These are phyloP conservation scores for Lysiphlebus fabarum DNA, from an alignment of 1,140 invertebrate species.

Conservation along the genomic window DNA sequence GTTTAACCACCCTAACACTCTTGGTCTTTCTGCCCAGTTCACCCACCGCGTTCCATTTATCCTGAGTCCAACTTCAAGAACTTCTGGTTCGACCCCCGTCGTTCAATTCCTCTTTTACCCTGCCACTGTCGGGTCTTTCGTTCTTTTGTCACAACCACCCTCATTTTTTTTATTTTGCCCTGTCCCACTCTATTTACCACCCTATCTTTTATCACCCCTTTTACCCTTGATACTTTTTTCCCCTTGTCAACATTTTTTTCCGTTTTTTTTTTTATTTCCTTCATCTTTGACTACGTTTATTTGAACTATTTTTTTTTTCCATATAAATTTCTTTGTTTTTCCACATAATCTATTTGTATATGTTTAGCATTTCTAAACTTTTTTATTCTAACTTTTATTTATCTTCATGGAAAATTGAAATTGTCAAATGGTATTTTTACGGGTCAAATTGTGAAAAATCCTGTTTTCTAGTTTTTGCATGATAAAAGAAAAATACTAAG, in stretches of 20 bases:
- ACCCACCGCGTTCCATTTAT: slow-evolving; percentile 23
- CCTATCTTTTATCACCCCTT: slow-evolving; percentile 1
- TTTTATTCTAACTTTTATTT: background rate
- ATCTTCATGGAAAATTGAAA: background rate
- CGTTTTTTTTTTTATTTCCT: background rate
- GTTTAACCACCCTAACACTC: slow-evolving; percentile 2
- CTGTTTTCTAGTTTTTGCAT: background rate
- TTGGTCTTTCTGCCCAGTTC: background rate
- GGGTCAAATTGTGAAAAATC: background rate
- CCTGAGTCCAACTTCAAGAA: background rate
- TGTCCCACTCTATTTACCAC: slow-evolving; percentile 49
- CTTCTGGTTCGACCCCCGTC: slow-evolving; percentile 2
- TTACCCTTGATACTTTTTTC: background rate
- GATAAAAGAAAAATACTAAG: slow-evolving; percentile 1
- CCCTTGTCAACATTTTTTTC: background rate
- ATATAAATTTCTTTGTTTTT: too few relatives aligned
- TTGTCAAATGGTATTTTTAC: background rate
- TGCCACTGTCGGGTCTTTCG: slow-evolving; percentile 34
- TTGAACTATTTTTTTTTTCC: too few relatives aligned
- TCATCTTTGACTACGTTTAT: background rate
- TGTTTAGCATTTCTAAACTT: background rate
- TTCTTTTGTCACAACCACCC: slow-evolving; percentile 53
- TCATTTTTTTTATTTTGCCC: slow-evolving; percentile 40
- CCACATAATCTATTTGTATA: too few relatives aligned
- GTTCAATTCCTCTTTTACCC: slow-evolving; percentile 26